phyloP scores from a whole-genome alignment of 2,113 vertebrate genomes.

The Leiothrix lutea region DNA sequence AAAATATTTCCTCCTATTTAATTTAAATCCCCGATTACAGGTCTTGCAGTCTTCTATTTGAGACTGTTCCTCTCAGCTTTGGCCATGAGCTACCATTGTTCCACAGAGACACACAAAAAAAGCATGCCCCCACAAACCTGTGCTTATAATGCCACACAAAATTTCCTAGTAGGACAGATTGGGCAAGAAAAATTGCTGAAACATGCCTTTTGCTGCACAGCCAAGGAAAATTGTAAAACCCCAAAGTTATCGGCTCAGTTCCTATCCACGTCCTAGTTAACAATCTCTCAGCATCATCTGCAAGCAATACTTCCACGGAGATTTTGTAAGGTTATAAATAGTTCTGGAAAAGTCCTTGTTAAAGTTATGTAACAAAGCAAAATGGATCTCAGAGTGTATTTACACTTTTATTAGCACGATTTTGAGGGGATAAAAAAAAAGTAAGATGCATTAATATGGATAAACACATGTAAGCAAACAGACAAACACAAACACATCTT shows the following conservation, averaged over 20 bases:
- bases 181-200: neutral
- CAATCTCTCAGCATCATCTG: neutral
- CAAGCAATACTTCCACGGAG: neutral
- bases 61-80: neutral
- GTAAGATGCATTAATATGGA: neutral
- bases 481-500: neutral
- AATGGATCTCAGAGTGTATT: neutral
- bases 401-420: neutral
- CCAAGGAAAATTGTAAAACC: neutral
- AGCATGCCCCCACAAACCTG: neutral
- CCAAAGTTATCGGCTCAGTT: neutral
- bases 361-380: neutral
- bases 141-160: neutral
- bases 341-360: neutral
- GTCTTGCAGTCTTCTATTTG: neutral
- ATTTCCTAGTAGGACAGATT: neutral
- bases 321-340: neutral
- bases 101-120: neutral
- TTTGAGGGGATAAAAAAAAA: neutral
- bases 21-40: neutral
- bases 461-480: neutral
- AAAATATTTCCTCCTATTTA: slow-evolving; percentile 15
- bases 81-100: neutral
- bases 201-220: neutral
- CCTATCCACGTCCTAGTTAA: neutral